Evolutionary conservation across 2,888 invertebrate genomes (phyloP).

Genomic region (Clostera curtula): DNA sequence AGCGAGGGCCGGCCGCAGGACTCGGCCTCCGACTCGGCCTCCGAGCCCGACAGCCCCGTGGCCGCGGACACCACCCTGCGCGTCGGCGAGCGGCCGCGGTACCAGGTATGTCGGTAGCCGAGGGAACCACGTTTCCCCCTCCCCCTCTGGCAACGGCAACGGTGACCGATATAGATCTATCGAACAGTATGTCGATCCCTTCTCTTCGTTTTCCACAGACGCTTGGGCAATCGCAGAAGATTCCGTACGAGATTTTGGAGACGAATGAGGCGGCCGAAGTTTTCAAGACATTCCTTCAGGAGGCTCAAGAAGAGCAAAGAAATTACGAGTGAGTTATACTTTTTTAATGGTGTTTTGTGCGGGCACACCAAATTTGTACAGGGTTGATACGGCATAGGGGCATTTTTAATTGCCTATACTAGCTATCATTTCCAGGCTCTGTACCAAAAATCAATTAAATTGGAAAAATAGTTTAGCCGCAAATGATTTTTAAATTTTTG

Average conservation of each 20-base stretch:
- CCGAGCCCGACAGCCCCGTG: constrained; percentile 51
- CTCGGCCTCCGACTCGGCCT: constrained; percentile 70
- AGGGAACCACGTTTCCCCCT: too few species aligned
- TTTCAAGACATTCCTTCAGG: constrained; percentile 92
- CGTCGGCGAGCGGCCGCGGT: constrained; percentile 52
- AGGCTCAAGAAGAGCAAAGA: constrained; percentile 93
- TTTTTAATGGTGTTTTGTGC: too few species aligned
- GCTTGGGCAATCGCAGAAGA: constrained; percentile 75
- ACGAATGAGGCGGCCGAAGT: constrained; percentile 94
- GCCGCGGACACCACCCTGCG: constrained; percentile 55
- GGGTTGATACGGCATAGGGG: too few species aligned
- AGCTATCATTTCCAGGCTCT: too few species aligned
- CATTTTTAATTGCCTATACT: too few species aligned
- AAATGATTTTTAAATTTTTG: too few species aligned
- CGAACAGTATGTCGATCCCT: too few species aligned
- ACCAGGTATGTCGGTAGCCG: constrained; percentile 23
- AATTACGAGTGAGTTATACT: constrained; percentile 86
- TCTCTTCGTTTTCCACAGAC: constrained; percentile 36
- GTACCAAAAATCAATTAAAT: too few species aligned
- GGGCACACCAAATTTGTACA: too few species aligned
- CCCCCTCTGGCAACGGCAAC: too few species aligned
- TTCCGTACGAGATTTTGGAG: constrained; percentile 94
- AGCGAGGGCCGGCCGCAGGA: constrained; percentile 80
- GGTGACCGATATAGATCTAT: too few species aligned
- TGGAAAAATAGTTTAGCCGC: too few species aligned